These are phyloP conservation scores for Lepus townsendii DNA, from an alignment of 2,797 vertebrate species.

Conservation along the genomic window DNA sequence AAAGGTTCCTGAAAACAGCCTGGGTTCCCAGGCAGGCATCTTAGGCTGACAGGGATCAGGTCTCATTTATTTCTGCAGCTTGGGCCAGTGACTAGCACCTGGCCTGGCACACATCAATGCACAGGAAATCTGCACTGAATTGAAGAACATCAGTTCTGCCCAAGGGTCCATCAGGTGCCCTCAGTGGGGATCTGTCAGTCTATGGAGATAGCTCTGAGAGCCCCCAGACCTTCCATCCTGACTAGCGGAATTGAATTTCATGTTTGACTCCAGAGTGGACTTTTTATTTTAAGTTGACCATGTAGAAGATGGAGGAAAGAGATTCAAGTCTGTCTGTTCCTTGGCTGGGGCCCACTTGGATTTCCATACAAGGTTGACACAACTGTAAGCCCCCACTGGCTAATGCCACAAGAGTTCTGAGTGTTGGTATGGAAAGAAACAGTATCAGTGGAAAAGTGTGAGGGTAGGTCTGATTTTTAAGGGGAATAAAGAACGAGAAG, in stretches of 20 bases:
- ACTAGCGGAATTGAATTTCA: conserved; percentile 87
- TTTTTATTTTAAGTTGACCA: conserved; percentile 90
- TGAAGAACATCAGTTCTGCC: conserved; percentile 52
- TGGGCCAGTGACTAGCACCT: conserved; percentile 45
- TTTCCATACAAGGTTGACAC: conserved; percentile 84
- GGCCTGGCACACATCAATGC: conserved; percentile 36
- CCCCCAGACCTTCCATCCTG: conserved; percentile 79
- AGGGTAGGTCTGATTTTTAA: conserved; percentile 70
- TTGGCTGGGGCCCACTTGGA: conserved; percentile 82
- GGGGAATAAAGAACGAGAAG: conserved; percentile 73
- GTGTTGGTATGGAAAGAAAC: conserved; percentile 82
- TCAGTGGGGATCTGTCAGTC: neutral
- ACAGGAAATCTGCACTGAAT: conserved; percentile 50
- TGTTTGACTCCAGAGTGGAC: conserved; percentile 88
- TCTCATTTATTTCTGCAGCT: conserved; percentile 47
- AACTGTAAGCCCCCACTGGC: conserved; percentile 79
- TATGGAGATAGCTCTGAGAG: conserved; percentile 39
- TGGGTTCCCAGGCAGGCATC: conserved; percentile 42
- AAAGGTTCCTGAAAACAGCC: conserved; percentile 59
- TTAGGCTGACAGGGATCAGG: conserved; percentile 42
- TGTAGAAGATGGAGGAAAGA: conserved; percentile 85
- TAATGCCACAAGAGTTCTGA: conserved; percentile 85
- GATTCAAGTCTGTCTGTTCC: conserved; percentile 85
- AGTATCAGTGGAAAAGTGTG: conserved; percentile 75
- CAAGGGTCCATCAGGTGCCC: conserved; percentile 35